Evolutionary conservation across 23 tunicate genomes (phyloP), one percentile per base, ranked within the genome.

Genomic region (Clavelina lepadiformis): DNA sequence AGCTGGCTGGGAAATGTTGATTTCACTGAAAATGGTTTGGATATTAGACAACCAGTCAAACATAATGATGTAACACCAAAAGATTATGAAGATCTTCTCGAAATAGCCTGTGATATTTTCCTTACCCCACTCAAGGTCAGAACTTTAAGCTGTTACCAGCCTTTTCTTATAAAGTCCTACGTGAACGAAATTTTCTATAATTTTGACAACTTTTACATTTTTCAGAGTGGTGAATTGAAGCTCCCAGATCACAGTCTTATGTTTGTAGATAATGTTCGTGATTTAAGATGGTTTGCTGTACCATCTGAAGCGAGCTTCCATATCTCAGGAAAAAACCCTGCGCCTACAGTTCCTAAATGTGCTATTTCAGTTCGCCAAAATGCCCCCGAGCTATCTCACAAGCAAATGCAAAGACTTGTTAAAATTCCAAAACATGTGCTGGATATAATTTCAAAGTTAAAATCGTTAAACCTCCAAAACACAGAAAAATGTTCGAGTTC

Each of bases 241-340:
- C 78, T 62, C 18, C 71, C 82, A 5, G 73, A 89, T 46, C 79
- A 89, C 37, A 36, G 34, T 30, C 18, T 50, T 29, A 80, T 72
- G 79, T 89, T 72, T 63, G 20, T 28, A 29, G 65, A 81, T 37
- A 3, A 73, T 11, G 79, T 76, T 7, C 31, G 33, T 18, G 65
- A 82, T 49, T 56, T 94, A 18, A 34, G 95, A 19, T 94, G 99
- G 99, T 94, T 94, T 46, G 71, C 86, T 55, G 62, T 94, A 2
- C 99, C 99, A 1, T 87, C 83, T 5, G 99, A 94, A 69, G 99
- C 99, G 23, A 77, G 59, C 21, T 33, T 38, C 13, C 27, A 53
- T 33, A 23, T 85, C 20, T 8, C 36, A 5, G 61, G 58, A 2
- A 57, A 73, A 57, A 35, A 56, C 4, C 36, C 29, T 0, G 11